phyloP scores from a whole-genome alignment of 2,113 vertebrate genomes.

The Pan troglodytes region NHGRI_mPanTro3-v2.1_pri NC_086015.1:163750001-163750500 shows the following conservation, averaged over 20 bases:
- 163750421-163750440: neutral
- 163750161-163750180: neutral
- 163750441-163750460: neutral
- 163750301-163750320: neutral
- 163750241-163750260: neutral
- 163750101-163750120: too few relatives aligned
- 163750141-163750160: too few relatives aligned
- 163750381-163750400: neutral
- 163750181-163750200: neutral
- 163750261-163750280: neutral
- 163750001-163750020: too few relatives aligned
- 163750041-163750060: too few relatives aligned
- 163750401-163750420: neutral
- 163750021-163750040: too few relatives aligned
- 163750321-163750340: constrained; percentile 17
- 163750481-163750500: neutral
- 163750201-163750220: neutral
- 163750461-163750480: neutral
- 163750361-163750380: neutral
- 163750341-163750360: constrained; percentile 5
- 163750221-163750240: constrained; percentile 31
- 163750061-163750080: too few relatives aligned
- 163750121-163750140: too few relatives aligned
- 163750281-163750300: neutral
- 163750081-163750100: too few relatives aligned